Conservation (phyloP, 2,888 invertebrate species). For the Ischnura elegans region DNA sequence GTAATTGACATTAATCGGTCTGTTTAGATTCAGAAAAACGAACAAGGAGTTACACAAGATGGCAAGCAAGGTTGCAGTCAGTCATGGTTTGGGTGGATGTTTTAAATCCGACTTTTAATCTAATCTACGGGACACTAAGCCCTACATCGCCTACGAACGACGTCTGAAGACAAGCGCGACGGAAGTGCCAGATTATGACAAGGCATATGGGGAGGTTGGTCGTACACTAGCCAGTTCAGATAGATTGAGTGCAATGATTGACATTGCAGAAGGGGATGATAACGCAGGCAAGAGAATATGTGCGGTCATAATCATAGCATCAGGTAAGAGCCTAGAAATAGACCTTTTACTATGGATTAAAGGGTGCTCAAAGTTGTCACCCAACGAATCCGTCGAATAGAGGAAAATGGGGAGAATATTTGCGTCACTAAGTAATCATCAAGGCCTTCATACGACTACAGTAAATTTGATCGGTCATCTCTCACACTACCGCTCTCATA, state of each 20-base stretch:
- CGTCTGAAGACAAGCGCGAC: background rate
- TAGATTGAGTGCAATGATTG: conserved; percentile 3
- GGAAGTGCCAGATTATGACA: background rate
- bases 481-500: too few relatives aligned
- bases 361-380: conserved; percentile 42
- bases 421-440: background rate
- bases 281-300: background rate
- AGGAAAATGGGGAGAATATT: background rate
- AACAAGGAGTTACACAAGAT: background rate
- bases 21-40: background rate
- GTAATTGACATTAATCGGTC: too few relatives aligned
- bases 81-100: background rate
- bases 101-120: background rate
- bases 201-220: background rate
- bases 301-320: background rate
- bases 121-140: background rate
- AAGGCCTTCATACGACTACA: background rate
- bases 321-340: background rate
- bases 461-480: too few relatives aligned
- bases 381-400: background rate
- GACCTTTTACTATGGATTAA: conserved; percentile 28
- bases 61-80: background rate
- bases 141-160: background rate
- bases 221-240: background rate
- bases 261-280: conserved; percentile 39